phyloP scores from a whole-genome alignment of 37 sponge, comb jelly and placozoan genomes.

The Diacarnus erythraeanus region DNA sequence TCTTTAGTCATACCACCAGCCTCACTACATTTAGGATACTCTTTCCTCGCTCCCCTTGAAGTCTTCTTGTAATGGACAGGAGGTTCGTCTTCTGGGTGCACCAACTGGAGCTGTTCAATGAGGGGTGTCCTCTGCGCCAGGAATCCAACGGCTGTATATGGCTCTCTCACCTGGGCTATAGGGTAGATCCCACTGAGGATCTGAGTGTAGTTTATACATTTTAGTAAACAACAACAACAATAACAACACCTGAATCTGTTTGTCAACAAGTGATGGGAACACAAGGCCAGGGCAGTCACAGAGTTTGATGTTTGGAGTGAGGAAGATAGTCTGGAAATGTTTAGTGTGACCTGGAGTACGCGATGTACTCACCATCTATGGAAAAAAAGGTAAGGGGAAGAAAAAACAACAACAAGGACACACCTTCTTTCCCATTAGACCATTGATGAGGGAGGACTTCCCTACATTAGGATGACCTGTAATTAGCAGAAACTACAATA shows the following conservation, averaged over 20 bases:
- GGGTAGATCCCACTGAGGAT: conserved; percentile 93
- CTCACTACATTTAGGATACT: too few relatives aligned
- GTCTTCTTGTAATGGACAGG: background rate
- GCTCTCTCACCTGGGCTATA: conserved; percentile 94
- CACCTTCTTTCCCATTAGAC: conserved; percentile 90
- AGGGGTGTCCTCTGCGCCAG: conserved; percentile 87
- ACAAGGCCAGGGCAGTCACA: conserved; percentile 99
- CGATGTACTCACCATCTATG: conserved; percentile 89
- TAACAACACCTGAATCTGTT: conserved; percentile 81
- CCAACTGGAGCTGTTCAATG: conserved; percentile 52
- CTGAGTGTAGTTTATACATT: conserved; percentile 25
- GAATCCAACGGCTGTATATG: conserved; percentile 91
- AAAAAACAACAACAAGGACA: background rate
- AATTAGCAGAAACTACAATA: background rate
- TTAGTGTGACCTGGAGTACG: conserved; percentile 98
- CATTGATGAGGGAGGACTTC: conserved; percentile 95
- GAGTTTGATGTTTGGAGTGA: conserved; percentile 74
- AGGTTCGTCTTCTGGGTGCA: conserved; percentile 56
- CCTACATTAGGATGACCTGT: conserved; percentile 98
- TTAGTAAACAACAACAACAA: too few relatives aligned
- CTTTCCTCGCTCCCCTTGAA: background rate
- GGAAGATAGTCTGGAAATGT: conserved; percentile 97
- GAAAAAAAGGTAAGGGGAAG: background rate
- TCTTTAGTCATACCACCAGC: background rate
- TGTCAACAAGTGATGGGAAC: conserved; percentile 90